Evolutionary conservation across 2,797 vertebrate species (phyloP), one percentile per base, ranked within the genome.

Genomic region (Eutrigla gurnardus): DNA sequence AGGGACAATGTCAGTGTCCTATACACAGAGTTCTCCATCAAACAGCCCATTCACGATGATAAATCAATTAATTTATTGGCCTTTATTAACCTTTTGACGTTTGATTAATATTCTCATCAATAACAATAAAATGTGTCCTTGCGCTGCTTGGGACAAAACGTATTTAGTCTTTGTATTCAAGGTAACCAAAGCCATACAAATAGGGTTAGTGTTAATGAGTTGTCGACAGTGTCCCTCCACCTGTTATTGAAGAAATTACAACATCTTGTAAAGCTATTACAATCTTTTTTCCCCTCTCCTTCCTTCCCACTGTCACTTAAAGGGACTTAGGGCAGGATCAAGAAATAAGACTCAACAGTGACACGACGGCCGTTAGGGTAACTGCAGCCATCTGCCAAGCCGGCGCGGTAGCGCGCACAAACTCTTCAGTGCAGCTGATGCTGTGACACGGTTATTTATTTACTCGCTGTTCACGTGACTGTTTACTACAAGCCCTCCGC

Each of bases 31-130:
- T 78, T 85, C 82, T 88, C 80, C 68, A 88, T 86, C 73, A 80
- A 73, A 76, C 61, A 62, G 60, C 61, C 68, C 57, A 53, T 60
- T 88, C 52, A 63, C 79, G 86, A 91, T 82, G 77, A 91, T 89
- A 88, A 87, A 93, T 91, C 90, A 84, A 93, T 92, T 83, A 78
- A 90, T 91, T 86, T 80, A 88, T 86, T 88, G 80, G 61, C 85
- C 83, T 89, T 87, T 79, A 92, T 94, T 92, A 93, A 93, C 88
- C 90, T 88, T 80, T 75, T 85, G 77, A 81, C 64, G 42, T 88
- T 85, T 93, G 84, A 93, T 93, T 92, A 92, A 93, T 92, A 91
- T 89, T 90, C 79, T 79, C 82, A 91, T 92, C 82, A 81, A 84
- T 85, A 79, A 83, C 63, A 81, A 83, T 91, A 88, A 90, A 89